Conservation (phyloP, 2,113 vertebrate species). For the Onychostoma macrolepis region DNA sequence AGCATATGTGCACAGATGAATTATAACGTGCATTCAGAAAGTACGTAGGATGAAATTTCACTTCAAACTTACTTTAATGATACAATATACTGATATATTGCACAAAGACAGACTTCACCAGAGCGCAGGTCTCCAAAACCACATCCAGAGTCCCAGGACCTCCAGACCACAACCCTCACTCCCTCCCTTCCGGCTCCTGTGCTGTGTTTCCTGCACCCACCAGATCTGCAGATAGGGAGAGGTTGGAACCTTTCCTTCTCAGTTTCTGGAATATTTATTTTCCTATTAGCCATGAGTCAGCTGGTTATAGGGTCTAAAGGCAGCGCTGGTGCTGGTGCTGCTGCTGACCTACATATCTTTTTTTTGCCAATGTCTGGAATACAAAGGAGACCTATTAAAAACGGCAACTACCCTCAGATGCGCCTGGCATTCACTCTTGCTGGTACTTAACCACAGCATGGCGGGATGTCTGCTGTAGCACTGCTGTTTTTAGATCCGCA, state of each 20-base stretch:
- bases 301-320: conserved; percentile 40
- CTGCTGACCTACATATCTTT: conserved; percentile 71
- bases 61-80: not conserved
- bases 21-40: not conserved
- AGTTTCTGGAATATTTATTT: conserved; percentile 40
- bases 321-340: conserved; percentile 47
- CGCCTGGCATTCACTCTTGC: conserved; percentile 41
- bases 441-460: conserved; percentile 26
- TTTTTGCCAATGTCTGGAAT: conserved; percentile 63
- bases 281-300: conserved; percentile 21
- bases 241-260: not conserved
- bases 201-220: not conserved
- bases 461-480: conserved; percentile 3
- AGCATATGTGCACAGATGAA: too few relatives aligned
- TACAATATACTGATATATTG: not conserved
- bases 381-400: conserved; percentile 54
- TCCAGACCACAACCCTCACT: conserved; percentile 32
- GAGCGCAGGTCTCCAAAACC: conserved; percentile 33
- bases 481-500: conserved; percentile 67
- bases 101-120: conserved; percentile 7
- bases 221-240: conserved; percentile 19
- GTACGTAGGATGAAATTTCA: not conserved
- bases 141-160: conserved; percentile 42
- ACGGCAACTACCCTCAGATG: conserved; percentile 50
- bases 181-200: conserved; percentile 12